Base-by-base conservation (phyloP, 2,888 invertebrate genomes). In the Scaptomyza parva region DNA sequence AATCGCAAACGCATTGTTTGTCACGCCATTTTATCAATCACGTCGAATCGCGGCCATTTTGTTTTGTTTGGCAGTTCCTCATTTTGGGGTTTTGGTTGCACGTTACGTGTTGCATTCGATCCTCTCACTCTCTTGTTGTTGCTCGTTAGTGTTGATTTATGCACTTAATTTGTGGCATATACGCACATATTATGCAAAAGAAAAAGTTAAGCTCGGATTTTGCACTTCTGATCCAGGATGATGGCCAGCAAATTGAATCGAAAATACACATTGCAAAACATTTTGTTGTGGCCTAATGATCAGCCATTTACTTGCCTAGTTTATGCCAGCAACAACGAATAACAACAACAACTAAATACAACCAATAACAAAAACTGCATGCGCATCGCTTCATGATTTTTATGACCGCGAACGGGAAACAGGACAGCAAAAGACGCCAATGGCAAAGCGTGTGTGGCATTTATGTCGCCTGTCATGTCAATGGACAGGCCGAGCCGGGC, bases 281-380 rank as follows among this genome's bases (percentile, higher is more conserved):
- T 88, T 89, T 89, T 89, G 89, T 89, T 81, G 82, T 85, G 79
- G 81, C 54, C 67, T 76, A 85, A 76, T 70, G 75, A 77, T 71
- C 74, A 51, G 41, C 61, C 87, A 85, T 83, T 80, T 76, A 71
- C 62, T 84, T 71, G 53, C 54, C 59, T 65, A 82, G 64, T 84
- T 84, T 84, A 84, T 84, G 82, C 52, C 65, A 70, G 39, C 54
- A 54, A 57, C 58, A 63, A 44, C 55, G 28, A 26, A 37, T 33
- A 61, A 26, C 50, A 67, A 44, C 60, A 65, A 47, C 17, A 64
- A 47, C 76, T 41, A 53, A 22, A 60, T 70, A 70, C 75, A 63
- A 64, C 51, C 70, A 39, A 68, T 55, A 78, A 66, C 69, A 62
- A 53, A 73, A 82, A 68, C 61, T 62, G 70, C 57, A 76, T 62